Percentiles rank a stretch among this genome's conserved stretches.
Conservation (phyloP, 1,140 invertebrate species). For the Aphelenchoides besseyi region DNA sequence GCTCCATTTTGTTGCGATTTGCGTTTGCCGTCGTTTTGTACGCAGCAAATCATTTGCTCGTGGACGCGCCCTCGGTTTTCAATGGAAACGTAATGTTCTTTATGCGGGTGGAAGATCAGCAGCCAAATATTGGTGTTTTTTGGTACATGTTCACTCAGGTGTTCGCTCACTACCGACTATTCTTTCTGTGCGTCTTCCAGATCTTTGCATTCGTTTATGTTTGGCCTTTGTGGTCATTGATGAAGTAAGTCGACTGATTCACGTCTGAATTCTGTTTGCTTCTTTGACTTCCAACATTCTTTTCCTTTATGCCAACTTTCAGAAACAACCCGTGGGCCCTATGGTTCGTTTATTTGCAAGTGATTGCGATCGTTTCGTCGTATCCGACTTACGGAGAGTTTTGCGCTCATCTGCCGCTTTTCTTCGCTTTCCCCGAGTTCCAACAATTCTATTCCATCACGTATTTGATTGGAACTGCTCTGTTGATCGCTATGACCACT, state of each 20-base stretch:
- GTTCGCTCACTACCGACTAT: slow-evolving; percentile 92
- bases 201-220: slow-evolving; percentile 88
- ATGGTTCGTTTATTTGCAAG: slow-evolving; percentile 12
- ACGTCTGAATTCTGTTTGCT: background rate
- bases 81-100: slow-evolving; percentile 18
- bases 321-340: background rate
- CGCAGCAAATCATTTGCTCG: background rate
- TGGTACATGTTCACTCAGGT: slow-evolving; percentile 99
- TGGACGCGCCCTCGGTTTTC: background rate
- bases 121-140: slow-evolving; percentile 91
- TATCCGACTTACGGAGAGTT: slow-evolving; percentile 28
- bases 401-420: slow-evolving; percentile 20
- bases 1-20: background rate
- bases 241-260: slow-evolving; percentile 67
- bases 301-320: background rate
- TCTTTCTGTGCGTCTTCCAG: slow-evolving; percentile 93
- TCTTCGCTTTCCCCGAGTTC: background rate
- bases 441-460: slow-evolving; percentile 1
- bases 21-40: background rate
- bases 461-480: slow-evolving; percentile 21
- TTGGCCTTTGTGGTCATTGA: slow-evolving; percentile 78
- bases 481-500: slow-evolving; percentile 12
- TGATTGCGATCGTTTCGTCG: slow-evolving; percentile 6
- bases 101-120: slow-evolving; percentile 51
- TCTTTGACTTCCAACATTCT: background rate